Conservation (phyloP, 2,113 vertebrate genomes). For the Phyllostomus hastatus region DNA sequence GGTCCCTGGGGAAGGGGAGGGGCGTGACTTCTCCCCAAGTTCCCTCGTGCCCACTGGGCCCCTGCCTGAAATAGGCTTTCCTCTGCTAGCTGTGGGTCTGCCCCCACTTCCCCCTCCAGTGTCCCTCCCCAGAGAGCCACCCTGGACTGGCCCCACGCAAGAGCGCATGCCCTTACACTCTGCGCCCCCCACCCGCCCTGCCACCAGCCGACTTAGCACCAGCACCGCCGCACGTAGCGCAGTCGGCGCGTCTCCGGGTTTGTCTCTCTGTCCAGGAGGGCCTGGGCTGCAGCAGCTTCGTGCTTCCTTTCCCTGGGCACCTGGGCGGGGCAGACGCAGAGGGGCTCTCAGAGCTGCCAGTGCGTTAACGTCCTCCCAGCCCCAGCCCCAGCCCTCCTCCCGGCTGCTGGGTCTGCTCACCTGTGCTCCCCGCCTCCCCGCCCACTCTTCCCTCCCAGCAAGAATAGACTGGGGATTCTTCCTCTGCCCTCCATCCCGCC, state of each 20-base stretch:
- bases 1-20: not conserved
- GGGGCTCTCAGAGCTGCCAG: not conserved
- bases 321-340: not conserved
- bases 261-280: accelerated
- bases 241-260: accelerated
- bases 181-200: accelerated
- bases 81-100: not conserved
- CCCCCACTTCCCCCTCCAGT: not conserved
- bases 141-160: not conserved
- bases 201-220: not conserved
- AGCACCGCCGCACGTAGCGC: too few species aligned
- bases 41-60: not conserved
- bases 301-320: not conserved
- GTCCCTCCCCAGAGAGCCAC: not conserved
- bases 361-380: not conserved
- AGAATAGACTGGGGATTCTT: not conserved
- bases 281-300: not conserved
- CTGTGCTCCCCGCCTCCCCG: too few species aligned
- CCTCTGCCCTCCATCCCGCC: too few species aligned
- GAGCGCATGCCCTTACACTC: too few species aligned
- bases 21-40: not conserved
- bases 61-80: not conserved
- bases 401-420: accelerated
- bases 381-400: not conserved
- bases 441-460: not conserved